Percentiles rank a stretch among this genome's conserved stretches.
These are phyloP conservation scores for Ageneiosus marmoratus DNA, from an alignment of 2,113 vertebrate genomes.

Conservation along the genomic window DNA sequence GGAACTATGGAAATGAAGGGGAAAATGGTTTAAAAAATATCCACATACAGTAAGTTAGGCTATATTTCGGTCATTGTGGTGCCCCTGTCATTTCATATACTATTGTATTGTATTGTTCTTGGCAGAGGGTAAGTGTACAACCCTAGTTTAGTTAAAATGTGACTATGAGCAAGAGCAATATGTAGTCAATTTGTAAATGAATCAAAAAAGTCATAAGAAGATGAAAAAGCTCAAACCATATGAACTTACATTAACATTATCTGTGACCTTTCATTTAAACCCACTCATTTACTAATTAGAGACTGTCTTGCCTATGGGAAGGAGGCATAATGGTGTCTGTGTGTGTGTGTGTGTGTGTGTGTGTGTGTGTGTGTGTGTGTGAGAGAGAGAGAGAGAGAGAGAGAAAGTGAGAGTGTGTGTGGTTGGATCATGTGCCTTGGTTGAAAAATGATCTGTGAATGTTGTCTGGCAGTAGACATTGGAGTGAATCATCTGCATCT, in stretches of 20 bases:
- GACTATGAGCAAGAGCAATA: neutral
- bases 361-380: constrained; percentile 18
- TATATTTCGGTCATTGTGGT: neutral
- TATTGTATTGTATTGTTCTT: neutral
- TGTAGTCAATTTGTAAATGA: neutral
- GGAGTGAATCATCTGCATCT: constrained; percentile 33
- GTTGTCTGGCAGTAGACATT: constrained; percentile 37
- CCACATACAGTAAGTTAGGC: too few species aligned
- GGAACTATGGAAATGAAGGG: neutral
- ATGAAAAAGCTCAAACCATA: neutral
- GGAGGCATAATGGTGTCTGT: neutral
- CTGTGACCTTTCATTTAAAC: neutral
- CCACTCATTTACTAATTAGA: neutral
- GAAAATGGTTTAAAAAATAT: too few species aligned
- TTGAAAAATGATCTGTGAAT: constrained; percentile 41
- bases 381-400: neutral
- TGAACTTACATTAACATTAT: neutral
- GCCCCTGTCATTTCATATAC: neutral
- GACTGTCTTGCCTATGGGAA: neutral
- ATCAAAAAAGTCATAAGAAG: neutral
- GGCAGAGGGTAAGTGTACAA: neutral
- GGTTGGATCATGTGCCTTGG: constrained; percentile 9
- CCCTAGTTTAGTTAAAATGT: neutral
- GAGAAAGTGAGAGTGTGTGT: neutral
- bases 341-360: constrained; percentile 13